phyloP scores from a whole-genome alignment of 1,140 invertebrate species.

The Ditylenchus dipsaci region DNA sequence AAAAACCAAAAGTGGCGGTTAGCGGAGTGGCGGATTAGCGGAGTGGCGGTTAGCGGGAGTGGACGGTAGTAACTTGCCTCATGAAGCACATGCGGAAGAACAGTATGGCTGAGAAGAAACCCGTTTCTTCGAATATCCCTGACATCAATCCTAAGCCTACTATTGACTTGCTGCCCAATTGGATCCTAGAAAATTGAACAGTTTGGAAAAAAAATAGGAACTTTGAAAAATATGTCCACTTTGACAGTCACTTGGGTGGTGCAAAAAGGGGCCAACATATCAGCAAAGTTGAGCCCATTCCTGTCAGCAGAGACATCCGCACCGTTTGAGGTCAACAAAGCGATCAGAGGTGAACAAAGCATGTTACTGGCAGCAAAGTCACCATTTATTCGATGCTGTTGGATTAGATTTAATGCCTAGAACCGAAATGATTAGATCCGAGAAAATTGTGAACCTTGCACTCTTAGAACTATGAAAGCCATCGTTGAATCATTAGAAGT shows the following conservation, averaged over 20 bases:
- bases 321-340: constrained; percentile 33
- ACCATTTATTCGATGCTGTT: background rate
- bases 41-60: too few relatives aligned
- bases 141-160: constrained; percentile 29
- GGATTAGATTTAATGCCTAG: too few relatives aligned
- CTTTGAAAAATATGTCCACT: constrained; percentile 23
- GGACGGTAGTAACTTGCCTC: too few relatives aligned
- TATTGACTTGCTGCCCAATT: constrained; percentile 11
- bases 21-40: too few relatives aligned
- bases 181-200: constrained; percentile 36
- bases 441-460: background rate
- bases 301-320: constrained; percentile 28
- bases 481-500: background rate
- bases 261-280: constrained; percentile 39
- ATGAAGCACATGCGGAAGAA: constrained; percentile 41
- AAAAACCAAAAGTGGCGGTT: constrained; percentile 9
- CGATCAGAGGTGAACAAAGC: constrained; percentile 28
- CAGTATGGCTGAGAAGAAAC: constrained; percentile 39
- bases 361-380: constrained; percentile 4
- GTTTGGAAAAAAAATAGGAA: background rate
- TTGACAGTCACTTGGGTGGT: constrained; percentile 23
- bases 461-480: background rate
- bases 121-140: constrained; percentile 35
- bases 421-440: background rate
- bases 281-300: constrained; percentile 39